Conservation (phyloP, 2,888 invertebrate genomes). For the Pyrrhopygopsis socrates region DNA sequence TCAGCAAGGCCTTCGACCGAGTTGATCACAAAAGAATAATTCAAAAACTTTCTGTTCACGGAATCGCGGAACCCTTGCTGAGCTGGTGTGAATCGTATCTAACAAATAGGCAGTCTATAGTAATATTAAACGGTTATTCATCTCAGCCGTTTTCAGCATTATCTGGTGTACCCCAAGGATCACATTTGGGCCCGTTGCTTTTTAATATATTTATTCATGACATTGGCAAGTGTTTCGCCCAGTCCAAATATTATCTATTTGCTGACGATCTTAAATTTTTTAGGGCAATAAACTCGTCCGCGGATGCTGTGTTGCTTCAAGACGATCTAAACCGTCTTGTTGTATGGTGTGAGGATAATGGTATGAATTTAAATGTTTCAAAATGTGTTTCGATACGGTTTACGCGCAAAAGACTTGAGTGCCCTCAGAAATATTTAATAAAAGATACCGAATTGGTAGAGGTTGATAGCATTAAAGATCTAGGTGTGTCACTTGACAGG, state of each 20-base stretch:
- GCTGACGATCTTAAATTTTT: too few species aligned
- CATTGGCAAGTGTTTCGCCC: conserved; percentile 27
- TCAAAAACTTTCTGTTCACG: conserved; percentile 3
- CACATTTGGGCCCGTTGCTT: conserved; percentile 20
- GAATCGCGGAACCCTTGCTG: conserved; percentile 23
- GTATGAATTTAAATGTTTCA: background rate
- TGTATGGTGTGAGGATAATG: background rate
- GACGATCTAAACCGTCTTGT: background rate
- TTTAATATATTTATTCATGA: conserved; percentile 44
- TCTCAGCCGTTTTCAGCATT: conserved; percentile 3
- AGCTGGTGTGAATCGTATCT: too few species aligned
- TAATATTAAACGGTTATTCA: conserved; percentile 21
- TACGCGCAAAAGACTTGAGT: background rate
- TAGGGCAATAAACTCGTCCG: background rate
- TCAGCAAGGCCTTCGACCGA: conserved; percentile 49
- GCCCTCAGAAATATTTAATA: background rate
- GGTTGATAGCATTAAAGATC: background rate
- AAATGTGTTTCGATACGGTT: conserved; percentile 11
- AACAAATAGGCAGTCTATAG: background rate
- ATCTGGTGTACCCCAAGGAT: conserved; percentile 51
- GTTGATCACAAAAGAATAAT: conserved; percentile 9
- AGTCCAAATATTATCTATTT: too few species aligned
- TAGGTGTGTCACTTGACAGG: background rate
- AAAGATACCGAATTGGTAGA: background rate
- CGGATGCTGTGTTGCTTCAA: background rate